phyloP scores from a whole-genome alignment of 2,113 vertebrate genomes.

The Hiodon alosoides region DNA sequence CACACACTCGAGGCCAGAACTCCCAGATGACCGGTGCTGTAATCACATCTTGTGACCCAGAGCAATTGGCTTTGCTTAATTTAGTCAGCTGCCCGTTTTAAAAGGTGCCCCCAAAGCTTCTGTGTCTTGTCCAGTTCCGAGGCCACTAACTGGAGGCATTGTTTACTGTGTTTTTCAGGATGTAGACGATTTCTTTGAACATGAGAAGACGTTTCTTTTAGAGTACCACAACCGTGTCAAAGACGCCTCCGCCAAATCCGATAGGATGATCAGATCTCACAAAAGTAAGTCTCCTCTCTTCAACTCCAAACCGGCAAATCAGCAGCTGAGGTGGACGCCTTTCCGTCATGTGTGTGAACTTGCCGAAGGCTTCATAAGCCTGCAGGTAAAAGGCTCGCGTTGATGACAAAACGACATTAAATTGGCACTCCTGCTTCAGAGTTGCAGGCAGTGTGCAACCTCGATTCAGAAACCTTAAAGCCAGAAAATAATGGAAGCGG shows the following conservation, averaged over 20 bases:
- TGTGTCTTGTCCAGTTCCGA: background rate
- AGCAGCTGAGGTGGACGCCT: background rate
- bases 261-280: conserved; percentile 95
- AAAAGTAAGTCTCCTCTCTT: conserved; percentile 78
- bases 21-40: background rate
- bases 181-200: conserved; percentile 97
- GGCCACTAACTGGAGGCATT: background rate
- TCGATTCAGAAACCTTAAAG: no score
- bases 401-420: no score
- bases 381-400: no score
- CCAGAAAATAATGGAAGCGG: no score
- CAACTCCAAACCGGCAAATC: no score
- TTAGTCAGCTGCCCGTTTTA: background rate
- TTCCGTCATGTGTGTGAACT: background rate
- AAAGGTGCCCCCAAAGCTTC: background rate
- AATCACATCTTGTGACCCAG: background rate
- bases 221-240: conserved; percentile 98
- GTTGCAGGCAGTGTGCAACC: no score
- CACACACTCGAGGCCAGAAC: no score
- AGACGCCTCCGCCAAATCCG: conserved; percentile 90
- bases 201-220: conserved; percentile 96
- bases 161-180: conserved; percentile 67
- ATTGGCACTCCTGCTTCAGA: no score
- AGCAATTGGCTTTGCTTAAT: background rate
- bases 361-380: background rate